These are phyloP conservation scores for Molorchus minor DNA, from an alignment of 2,888 invertebrate genomes.

Conservation along the genomic window DNA sequence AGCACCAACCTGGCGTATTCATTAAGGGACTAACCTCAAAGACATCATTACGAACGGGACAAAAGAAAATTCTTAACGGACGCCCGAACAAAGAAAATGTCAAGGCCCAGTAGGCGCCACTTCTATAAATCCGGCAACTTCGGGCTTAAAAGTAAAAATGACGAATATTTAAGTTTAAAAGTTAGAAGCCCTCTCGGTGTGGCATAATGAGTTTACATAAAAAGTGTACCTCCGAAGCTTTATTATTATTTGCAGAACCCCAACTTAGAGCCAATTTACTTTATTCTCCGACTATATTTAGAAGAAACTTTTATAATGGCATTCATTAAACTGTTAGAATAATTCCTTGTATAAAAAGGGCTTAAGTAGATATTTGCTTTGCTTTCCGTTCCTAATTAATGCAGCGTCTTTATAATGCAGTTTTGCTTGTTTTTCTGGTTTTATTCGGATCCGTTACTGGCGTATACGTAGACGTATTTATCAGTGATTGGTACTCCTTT, in stretches of 20 bases:
- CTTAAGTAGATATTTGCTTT: conserved; percentile 17
- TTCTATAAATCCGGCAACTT: conserved; percentile 2
- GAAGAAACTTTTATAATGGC: conserved; percentile 38
- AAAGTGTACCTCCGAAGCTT: conserved; percentile 38
- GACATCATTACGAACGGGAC: too few relatives aligned
- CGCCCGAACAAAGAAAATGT: too few relatives aligned
- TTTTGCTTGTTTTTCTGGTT: too few relatives aligned
- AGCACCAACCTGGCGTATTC: too few relatives aligned
- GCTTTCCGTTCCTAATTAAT: conserved; percentile 4
- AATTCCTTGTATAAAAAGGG: conserved; percentile 23
- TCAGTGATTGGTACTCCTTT: too few relatives aligned
- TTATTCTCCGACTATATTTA: conserved; percentile 38
- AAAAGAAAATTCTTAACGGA: too few relatives aligned
- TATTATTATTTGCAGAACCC: conserved; percentile 44
- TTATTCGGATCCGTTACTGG: too few relatives aligned
- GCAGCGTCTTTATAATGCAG: too few relatives aligned
- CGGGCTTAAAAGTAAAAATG: conserved; percentile 35
- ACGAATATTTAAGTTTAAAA: conserved; percentile 43
- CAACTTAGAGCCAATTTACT: conserved; percentile 39
- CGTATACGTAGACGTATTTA: too few relatives aligned
- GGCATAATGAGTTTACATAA: conserved; percentile 41
- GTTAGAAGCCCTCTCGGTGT: conserved; percentile 37
- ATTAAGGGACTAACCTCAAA: too few relatives aligned
- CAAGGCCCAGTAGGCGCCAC: not conserved
- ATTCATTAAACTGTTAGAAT: conserved; percentile 38